Percentiles rank a stretch among this genome's conserved stretches.
These are phyloP conservation scores for Microplitis manilae DNA, from an alignment of 2,888 invertebrate species.

Conservation along the genomic window DNA sequence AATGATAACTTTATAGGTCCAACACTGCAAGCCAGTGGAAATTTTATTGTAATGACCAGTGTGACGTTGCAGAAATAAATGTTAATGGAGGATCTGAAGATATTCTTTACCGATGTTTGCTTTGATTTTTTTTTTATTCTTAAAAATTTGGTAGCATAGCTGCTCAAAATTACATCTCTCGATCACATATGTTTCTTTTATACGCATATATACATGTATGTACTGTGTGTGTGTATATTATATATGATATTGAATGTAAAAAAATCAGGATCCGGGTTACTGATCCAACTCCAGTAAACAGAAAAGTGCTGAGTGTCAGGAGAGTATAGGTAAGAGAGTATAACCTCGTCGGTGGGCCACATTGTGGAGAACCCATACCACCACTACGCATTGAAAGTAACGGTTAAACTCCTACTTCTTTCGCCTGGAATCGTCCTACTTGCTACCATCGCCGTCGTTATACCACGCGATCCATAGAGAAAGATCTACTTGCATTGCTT, in stretches of 20 bases:
- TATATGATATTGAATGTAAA: background rate
- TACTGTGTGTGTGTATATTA: background rate
- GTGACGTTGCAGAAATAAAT: constrained; percentile 11
- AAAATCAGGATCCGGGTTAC: constrained; percentile 20
- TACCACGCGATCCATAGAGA: constrained; percentile 15
- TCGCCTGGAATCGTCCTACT: constrained; percentile 57
- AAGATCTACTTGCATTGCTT: constrained; percentile 1
- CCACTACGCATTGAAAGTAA: constrained; percentile 54
- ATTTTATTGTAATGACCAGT: constrained; percentile 3
- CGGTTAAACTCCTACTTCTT: constrained; percentile 54
- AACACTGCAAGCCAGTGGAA: constrained; percentile 7
- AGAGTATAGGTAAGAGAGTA: constrained; percentile 14
- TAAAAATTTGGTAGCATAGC: background rate
- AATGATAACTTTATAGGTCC: constrained; percentile 28
- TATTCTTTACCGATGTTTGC: constrained; percentile 1
- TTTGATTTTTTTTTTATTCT: background rate
- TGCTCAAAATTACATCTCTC: background rate
- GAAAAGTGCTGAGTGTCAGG: constrained; percentile 25
- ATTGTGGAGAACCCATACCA: constrained; percentile 28
- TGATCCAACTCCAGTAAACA: constrained; percentile 16
- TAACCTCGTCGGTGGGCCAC: constrained; percentile 20
- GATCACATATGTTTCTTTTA: background rate
- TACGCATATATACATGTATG: background rate
- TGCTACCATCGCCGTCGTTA: constrained; percentile 38
- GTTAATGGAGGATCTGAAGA: background rate